These are phyloP conservation scores for Rhinogobio ventralis DNA, from an alignment of 2,797 vertebrate species.

Conservation along the genomic window DNA sequence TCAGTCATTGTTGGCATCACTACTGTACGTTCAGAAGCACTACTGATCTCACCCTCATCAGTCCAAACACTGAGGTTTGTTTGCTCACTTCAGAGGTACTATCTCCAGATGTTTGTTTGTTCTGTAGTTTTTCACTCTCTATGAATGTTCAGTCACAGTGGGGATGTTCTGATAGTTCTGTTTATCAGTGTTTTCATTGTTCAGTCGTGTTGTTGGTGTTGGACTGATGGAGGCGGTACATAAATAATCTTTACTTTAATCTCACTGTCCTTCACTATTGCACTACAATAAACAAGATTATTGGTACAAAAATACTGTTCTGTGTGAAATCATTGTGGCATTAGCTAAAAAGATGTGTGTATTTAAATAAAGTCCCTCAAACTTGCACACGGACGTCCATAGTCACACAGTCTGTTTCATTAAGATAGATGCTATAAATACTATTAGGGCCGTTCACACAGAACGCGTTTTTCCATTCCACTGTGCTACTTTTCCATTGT, in stretches of 20 bases:
- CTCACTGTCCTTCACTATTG: conserved; percentile 65
- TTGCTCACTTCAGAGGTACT: not conserved
- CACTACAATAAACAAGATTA: conserved; percentile 74
- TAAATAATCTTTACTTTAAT: conserved; percentile 61
- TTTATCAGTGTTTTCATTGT: conserved; percentile 53
- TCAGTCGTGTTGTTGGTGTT: conserved; percentile 25
- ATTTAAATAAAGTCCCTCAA: too few species aligned
- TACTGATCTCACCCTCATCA: conserved; percentile 8
- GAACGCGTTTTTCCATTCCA: too few species aligned
- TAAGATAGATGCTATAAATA: too few species aligned
- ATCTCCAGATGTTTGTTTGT: not conserved
- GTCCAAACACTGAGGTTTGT: not conserved
- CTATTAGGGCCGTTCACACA: too few species aligned
- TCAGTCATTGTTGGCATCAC: not conserved
- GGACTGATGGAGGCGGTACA: conserved; percentile 52
- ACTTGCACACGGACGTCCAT: too few species aligned
- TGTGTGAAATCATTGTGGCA: not conserved
- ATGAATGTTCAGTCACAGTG: not conserved
- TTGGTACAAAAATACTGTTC: not conserved
- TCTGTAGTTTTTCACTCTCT: not conserved
- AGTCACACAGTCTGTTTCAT: too few species aligned
- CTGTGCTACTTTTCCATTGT: too few species aligned
- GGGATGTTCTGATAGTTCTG: conserved; percentile 1
- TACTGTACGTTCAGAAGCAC: conserved; percentile 7
- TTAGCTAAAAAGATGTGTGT: not conserved